Base-by-base conservation (phyloP, 2,888 invertebrate genomes). In the Beris morrisii region DNA sequence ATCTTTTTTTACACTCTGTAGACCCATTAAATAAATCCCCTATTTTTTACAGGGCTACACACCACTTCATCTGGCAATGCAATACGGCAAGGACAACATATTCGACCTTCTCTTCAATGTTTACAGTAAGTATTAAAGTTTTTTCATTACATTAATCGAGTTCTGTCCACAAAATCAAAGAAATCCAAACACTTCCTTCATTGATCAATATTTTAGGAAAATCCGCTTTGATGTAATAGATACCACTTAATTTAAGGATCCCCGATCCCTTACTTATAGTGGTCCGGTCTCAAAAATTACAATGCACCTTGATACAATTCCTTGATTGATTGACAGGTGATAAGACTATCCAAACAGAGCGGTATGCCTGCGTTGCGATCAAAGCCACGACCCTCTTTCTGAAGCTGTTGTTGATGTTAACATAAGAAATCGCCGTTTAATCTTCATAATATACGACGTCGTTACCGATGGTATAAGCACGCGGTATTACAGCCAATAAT, bases 41-140 rank as follows among this genome's bases (percentile, higher is more conserved):
- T 1, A 38, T 64, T 71, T 75, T 73, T 73, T 86, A 45, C 83
- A 96, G 94, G 97, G 97, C 31, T 96, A 96, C 80, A 96, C 96
- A 69, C 91, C 97, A 64, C 83, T 96, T 45, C 97, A 97, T 79
- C 85, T 97, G 71, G 95, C 96, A 1, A 92, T 94, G 81, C 94
- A 95, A 80, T 94, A 92, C 80, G 91, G 92, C 28, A 91, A 92
- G 75, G 91, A 92, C 74, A 88, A 92, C 66, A 89, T 95, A 64
- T 95, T 91, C 80, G 90, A 92, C 74, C 83, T 96, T 11, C 85
- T 97, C n/a, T 89, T 92, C 61, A 89, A 93, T 79, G 91, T 90
- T 32, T 97, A 95, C 79, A 91, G 96, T 96, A 84, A 88, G 89
- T 85, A 72, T 54, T 13, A 53, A 46, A 32, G 22, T 22, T 6